Evolutionary conservation across 2,113 vertebrate species (phyloP).

Genomic region (Centropus unirufus): DNA sequence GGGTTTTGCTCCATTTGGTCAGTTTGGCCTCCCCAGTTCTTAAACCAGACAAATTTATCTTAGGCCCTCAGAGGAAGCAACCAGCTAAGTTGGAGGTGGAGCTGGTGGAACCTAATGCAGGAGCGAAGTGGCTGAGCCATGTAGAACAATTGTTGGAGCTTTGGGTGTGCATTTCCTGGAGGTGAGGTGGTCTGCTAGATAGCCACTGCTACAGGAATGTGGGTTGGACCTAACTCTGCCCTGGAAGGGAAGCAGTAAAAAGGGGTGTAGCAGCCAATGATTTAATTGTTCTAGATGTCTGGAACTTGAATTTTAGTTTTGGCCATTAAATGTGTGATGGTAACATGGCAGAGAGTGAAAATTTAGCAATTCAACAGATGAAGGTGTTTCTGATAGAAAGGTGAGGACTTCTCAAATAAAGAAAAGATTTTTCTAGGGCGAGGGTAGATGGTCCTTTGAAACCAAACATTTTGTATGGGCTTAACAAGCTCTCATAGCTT

Average conservation of each 20-base stretch:
- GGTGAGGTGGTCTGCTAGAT: slow-evolving; percentile 28
- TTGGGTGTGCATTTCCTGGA: slow-evolving; percentile 61
- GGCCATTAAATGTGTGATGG: neutral
- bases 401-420: neutral
- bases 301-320: neutral
- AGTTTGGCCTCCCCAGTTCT: neutral
- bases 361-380: neutral
- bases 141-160: slow-evolving; percentile 31
- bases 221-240: neutral
- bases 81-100: neutral
- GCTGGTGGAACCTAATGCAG: neutral
- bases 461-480: neutral
- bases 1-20: neutral
- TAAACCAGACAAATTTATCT: neutral
- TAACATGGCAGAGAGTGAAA: neutral
- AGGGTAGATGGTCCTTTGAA: neutral
- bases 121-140: neutral
- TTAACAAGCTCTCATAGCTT: neutral
- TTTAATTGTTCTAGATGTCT: slow-evolving; percentile 15
- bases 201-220: neutral
- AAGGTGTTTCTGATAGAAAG: neutral
- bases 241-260: slow-evolving; percentile 44
- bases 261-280: slow-evolving; percentile 6
- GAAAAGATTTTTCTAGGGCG: neutral
- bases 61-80: neutral